These are phyloP conservation scores for Cephonodes hylas DNA, from an alignment of 2,888 invertebrate genomes.

Conservation along the genomic window DNA sequence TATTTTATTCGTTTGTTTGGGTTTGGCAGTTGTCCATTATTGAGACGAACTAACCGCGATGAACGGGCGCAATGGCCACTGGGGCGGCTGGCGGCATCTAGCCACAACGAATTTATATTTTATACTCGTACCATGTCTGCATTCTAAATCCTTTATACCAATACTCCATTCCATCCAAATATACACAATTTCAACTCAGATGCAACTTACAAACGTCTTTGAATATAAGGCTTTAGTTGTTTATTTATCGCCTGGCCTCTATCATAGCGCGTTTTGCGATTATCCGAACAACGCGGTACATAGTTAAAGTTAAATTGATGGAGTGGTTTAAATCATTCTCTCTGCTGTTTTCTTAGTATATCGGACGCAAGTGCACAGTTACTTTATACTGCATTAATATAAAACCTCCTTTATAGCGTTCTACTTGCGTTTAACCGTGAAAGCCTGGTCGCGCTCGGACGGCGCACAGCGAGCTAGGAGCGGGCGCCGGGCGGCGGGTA, in stretches of 20 bases:
- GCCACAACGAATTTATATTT: neutral
- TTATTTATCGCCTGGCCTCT: neutral
- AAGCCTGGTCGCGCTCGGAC: constrained; percentile 27
- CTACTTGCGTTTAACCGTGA: constrained; percentile 24
- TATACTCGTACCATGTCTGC: neutral
- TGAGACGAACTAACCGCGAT: constrained; percentile 2
- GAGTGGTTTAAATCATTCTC: neutral
- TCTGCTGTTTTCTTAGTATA: neutral
- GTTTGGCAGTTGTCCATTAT: constrained; percentile 9
- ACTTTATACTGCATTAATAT: neutral
- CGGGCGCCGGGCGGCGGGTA: neutral
- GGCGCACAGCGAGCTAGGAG: neutral
- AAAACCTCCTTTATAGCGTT: neutral
- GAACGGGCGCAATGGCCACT: constrained; percentile 1
- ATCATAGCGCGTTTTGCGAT: neutral
- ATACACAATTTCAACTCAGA: neutral
- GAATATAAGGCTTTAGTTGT: neutral
- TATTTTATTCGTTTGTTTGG: constrained; percentile 6
- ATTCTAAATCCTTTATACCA: neutral
- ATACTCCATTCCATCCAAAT: neutral
- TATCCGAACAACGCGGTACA: neutral
- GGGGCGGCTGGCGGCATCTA: neutral
- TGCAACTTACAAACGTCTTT: neutral
- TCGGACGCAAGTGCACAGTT: neutral
- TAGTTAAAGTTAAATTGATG: neutral